Evolutionary conservation across 1,140 invertebrate genomes (phyloP).

Genomic region (Drosophila nannoptera): DNA sequence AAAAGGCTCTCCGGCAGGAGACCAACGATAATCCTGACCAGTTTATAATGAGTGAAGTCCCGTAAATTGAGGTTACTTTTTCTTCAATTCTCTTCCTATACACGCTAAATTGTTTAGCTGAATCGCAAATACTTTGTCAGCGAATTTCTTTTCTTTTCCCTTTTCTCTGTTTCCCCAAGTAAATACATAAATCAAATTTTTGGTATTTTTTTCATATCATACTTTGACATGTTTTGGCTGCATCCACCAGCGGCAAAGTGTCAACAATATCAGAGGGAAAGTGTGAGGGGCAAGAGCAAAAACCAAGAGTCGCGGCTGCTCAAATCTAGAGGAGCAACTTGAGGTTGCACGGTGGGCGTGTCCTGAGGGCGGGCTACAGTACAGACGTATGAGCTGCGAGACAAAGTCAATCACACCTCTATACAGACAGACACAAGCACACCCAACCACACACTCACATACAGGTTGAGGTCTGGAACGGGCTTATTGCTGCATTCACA

Average conservation of each 20-base stretch:
- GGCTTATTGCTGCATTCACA: conserved; percentile 31
- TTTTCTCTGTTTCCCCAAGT: conserved; percentile 18
- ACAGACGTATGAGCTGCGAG: conserved; percentile 24
- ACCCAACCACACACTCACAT: conserved; percentile 2
- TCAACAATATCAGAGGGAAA: conserved; percentile 50
- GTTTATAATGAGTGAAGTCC: neutral
- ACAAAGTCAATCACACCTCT: conserved; percentile 5
- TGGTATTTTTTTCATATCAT: conserved; percentile 42
- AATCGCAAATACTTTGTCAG: conserved; percentile 33
- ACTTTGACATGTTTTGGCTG: conserved; percentile 49
- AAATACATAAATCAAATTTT: conserved; percentile 57
- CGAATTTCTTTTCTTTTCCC: conserved; percentile 13
- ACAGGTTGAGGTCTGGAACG: conserved; percentile 24
- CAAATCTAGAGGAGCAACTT: conserved; percentile 23
- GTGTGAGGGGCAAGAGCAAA: conserved; percentile 15
- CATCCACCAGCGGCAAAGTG: conserved; percentile 50
- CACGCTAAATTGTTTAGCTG: conserved; percentile 24
- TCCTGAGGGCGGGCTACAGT: conserved; percentile 13
- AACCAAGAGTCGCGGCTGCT: conserved; percentile 20
- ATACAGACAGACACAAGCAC: neutral
- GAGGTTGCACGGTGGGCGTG: conserved; percentile 3
- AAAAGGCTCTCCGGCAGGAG: no score
- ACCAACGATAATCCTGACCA: neutral
- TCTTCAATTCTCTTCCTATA: conserved; percentile 12
- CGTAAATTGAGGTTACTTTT: neutral